Conservation (phyloP, 1,140 invertebrate species). For the Leguminivora glycinivorella region DNA sequence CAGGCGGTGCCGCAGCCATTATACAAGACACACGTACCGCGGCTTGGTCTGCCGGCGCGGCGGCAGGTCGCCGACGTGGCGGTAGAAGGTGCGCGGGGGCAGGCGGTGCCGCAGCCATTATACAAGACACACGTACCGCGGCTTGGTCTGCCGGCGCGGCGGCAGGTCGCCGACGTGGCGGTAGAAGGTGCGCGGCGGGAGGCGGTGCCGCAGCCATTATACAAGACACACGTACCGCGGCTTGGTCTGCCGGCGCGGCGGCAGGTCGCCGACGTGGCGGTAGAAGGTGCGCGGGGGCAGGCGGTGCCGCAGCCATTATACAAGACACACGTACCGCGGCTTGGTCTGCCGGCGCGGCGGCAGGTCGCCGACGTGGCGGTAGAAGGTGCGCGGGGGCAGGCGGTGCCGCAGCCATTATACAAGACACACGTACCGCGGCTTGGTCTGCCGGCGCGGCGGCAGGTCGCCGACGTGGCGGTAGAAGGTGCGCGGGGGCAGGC, state of each 20-base stretch:
- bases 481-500: conserved; percentile 73
- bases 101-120: conserved; percentile 72
- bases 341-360: conserved; percentile 61
- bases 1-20: conserved; percentile 71
- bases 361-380: conserved; percentile 70
- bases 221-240: conserved; percentile 40
- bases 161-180: conserved; percentile 70
- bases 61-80: conserved; percentile 68
- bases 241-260: conserved; percentile 59
- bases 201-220: conserved; percentile 71
- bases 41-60: conserved; percentile 61
- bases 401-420: conserved; percentile 74
- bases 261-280: conserved; percentile 69
- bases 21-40: too few species aligned
- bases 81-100: conserved; percentile 73
- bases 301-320: conserved; percentile 72
- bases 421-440: conserved; percentile 46
- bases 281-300: conserved; percentile 74
- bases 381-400: conserved; percentile 72
- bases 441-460: conserved; percentile 58
- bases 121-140: too few species aligned
- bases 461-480: conserved; percentile 71
- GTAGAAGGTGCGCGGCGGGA: conserved; percentile 74
- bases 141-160: conserved; percentile 59
- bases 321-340: conserved; percentile 40